A percentile compares a stretch with the other conserved stretches of the same genome.
These are phyloP conservation scores for Pandemis corylana DNA, from an alignment of 2,888 invertebrate species.

Conservation along the genomic window DNA sequence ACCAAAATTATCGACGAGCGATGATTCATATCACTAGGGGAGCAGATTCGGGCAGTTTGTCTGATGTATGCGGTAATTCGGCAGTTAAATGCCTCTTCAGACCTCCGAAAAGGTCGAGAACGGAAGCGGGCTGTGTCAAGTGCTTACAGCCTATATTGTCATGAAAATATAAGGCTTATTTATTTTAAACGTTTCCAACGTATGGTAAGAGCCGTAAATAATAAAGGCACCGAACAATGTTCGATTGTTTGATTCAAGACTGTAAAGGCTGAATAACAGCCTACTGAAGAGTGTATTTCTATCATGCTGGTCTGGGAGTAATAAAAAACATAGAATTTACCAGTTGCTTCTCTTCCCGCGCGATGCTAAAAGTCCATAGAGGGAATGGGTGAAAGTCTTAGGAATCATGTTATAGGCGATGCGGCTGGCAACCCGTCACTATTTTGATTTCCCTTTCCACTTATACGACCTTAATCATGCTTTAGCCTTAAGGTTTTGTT, in stretches of 20 bases:
- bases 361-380: no score
- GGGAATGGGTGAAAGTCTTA: no score
- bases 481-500: no score
- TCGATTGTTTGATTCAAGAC: conserved; percentile 11
- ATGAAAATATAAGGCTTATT: conserved; percentile 36
- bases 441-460: no score
- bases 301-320: no score
- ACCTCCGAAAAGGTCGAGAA: conserved; percentile 47
- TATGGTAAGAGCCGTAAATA: conserved; percentile 29
- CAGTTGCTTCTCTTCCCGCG: no score
- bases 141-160: conserved; percentile 37
- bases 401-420: no score
- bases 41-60: conserved; percentile 43
- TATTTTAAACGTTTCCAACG: conserved; percentile 20
- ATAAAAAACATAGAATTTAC: no score
- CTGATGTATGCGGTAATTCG: conserved; percentile 47
- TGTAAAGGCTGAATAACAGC: background rate
- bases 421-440: no score
- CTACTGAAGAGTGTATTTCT: background rate
- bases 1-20: conserved; percentile 24
- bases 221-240: conserved; percentile 22
- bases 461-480: no score
- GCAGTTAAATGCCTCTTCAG: conserved; percentile 51
- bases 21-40: conserved; percentile 42
- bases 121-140: conserved; percentile 43